Percentiles rank a stretch among this genome's conserved stretches.
These are phyloP conservation scores for Xiphophorus birchmanni DNA, from an alignment of 2,797 vertebrate genomes.

Conservation along the genomic window DNA sequence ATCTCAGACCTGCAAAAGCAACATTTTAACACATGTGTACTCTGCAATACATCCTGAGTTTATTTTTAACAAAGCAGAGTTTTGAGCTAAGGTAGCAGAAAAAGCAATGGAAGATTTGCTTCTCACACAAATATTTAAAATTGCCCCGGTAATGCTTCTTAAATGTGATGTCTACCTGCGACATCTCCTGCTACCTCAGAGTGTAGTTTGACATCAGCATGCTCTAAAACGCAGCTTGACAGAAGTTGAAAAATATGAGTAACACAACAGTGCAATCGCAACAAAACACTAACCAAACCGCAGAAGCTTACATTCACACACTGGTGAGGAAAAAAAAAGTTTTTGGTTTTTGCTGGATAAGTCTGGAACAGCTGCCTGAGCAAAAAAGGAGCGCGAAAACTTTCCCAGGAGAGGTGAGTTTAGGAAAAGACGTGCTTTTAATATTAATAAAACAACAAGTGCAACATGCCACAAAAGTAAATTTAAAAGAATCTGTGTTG, in stretches of 20 bases:
- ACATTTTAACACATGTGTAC: conserved; percentile 49
- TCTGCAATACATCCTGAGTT: conserved; percentile 8
- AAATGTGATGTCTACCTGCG: conserved; percentile 59
- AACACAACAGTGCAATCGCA: conserved; percentile 54
- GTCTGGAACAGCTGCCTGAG: conserved; percentile 12
- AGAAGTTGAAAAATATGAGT: conserved; percentile 44
- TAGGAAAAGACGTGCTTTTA: background rate
- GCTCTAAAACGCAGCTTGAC: conserved; percentile 51
- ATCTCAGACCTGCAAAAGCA: conserved; percentile 86
- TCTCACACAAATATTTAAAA: conserved; percentile 18
- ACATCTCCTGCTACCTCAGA: conserved; percentile 61
- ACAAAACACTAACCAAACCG: conserved; percentile 28
- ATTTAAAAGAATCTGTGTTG: background rate
- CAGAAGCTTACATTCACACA: conserved; percentile 46
- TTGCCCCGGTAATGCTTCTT: background rate
- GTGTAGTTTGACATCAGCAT: conserved; percentile 51
- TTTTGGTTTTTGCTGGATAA: conserved; percentile 20
- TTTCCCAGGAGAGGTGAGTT: background rate
- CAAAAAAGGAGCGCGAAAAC: background rate
- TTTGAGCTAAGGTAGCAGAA: background rate
- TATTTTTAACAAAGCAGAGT: background rate
- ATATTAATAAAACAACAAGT: conserved; percentile 27
- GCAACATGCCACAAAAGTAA: background rate
- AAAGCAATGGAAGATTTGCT: conserved; percentile 2
- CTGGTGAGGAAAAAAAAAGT: conserved; percentile 32